A percentile compares a stretch with the other conserved stretches of the same genome.
Conservation (phyloP, 2,888 invertebrate genomes). For the Cryptus viduatorius region DNA sequence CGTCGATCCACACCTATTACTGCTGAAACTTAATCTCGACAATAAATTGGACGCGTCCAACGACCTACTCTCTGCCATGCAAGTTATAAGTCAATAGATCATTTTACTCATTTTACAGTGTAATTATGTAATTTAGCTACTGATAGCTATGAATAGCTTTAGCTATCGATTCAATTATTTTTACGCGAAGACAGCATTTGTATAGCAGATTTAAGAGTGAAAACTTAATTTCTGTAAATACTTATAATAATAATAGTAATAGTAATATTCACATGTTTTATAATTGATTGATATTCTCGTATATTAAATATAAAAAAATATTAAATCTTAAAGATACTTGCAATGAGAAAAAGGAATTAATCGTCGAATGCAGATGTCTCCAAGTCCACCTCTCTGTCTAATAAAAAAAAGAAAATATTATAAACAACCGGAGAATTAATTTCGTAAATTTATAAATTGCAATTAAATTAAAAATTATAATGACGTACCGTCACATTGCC, state of each 20-base stretch:
- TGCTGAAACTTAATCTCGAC: conserved; percentile 78
- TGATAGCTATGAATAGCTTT: background rate
- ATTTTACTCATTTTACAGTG: conserved; percentile 6
- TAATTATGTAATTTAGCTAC: conserved; percentile 8
- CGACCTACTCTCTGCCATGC: conserved; percentile 66
- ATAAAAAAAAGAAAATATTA: conserved; percentile 44
- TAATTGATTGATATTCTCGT: background rate
- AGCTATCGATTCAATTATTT: background rate
- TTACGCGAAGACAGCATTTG: background rate
- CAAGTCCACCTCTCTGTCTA: conserved; percentile 59
- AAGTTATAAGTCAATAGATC: conserved; percentile 49
- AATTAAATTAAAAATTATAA: background rate
- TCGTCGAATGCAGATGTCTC: conserved; percentile 57
- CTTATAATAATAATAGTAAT: background rate
- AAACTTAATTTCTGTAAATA: too few species aligned
- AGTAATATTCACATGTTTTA: background rate
- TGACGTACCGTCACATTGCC: conserved; percentile 41
- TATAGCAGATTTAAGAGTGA: background rate
- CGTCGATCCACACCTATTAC: conserved; percentile 78
- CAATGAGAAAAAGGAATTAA: conserved; percentile 5
- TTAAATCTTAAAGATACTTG: conserved; percentile 7
- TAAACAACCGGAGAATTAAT: background rate
- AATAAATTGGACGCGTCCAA: conserved; percentile 72
- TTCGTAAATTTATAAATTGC: background rate
- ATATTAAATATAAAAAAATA: conserved; percentile 25